These are phyloP conservation scores for Ctenodactylus gundi DNA, from an alignment of 2,113 vertebrate species.

Conservation along the genomic window DNA sequence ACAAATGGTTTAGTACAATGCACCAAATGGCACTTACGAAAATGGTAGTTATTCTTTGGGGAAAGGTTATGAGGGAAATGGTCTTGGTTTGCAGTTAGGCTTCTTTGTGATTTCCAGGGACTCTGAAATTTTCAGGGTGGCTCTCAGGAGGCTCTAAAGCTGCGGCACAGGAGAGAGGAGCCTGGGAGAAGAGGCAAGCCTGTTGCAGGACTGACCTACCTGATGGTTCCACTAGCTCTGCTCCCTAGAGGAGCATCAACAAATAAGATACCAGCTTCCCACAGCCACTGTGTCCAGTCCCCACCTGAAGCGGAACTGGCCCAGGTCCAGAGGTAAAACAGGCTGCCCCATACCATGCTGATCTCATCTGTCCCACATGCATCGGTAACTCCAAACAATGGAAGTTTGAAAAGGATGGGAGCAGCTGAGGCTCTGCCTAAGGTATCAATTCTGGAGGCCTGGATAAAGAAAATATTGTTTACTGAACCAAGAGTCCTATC, in stretches of 20 bases:
- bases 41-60: background rate
- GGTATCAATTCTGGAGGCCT: background rate
- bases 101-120: background rate
- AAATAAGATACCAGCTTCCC: accelerated
- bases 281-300: background rate
- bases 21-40: background rate
- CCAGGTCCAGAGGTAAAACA: too few species aligned
- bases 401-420: background rate
- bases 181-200: background rate
- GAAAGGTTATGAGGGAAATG: background rate
- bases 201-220: background rate
- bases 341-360: background rate
- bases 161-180: background rate
- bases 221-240: background rate
- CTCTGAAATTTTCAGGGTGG: accelerated
- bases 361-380: background rate
- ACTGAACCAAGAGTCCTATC: background rate
- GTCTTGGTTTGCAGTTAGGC: background rate
- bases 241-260: background rate
- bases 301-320: background rate
- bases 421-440: background rate
- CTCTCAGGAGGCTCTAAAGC: background rate
- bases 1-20: background rate
- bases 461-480: background rate
- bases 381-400: background rate